Base-by-base conservation (phyloP, 1,140 invertebrate species). In the Palaemon carinicauda region DNA sequence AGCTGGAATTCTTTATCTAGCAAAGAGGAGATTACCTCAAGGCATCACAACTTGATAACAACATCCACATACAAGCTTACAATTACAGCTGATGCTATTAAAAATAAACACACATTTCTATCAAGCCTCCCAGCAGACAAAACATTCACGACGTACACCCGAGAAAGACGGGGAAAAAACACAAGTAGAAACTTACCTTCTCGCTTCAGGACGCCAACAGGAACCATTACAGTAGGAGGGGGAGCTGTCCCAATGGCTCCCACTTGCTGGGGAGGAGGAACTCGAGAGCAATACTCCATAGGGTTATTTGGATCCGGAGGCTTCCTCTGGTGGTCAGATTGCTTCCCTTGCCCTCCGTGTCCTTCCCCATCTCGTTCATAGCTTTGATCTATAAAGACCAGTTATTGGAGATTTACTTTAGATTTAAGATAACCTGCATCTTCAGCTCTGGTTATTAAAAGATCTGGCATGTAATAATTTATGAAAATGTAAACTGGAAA, bases 281-380 rank as follows among this genome's bases (percentile, higher is more conserved):
- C 94, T 54, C 95, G 96, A 73, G 96, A 96, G 92, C 96, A 97
- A 92, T 97, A 97, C 92, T 97, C 96, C 94, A 95, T 95, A 51
- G 96, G 96, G 92, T 97, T 97, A 92, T 96, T 96, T 71, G 96
- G 96, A 92, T 97, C 96, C 78, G 96, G 96, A 71, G 90, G 90
- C 17, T 89, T 89, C n/a, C 89, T 56, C 2, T 50, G 74, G 50
- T 21, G 21, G 51, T 21, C 52, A 52, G 60, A 12, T 5, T 71
- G 69, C 50, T 78, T 31, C 5, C 50, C 53, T 1, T 33, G 50
- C 15, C 52, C 60, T 1, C n/a, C 54, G 15, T 54, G 27, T 50
- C 78, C 31, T 21, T 77, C 21, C n/a, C 77, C 89, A 79, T 33
- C 65, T 19, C 19, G 24, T 19, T 84, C 82, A 15, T 75, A 71